Evolutionary conservation across 2,113 vertebrate species (phyloP).

Genomic region (Cinclus mexicanus): DNA sequence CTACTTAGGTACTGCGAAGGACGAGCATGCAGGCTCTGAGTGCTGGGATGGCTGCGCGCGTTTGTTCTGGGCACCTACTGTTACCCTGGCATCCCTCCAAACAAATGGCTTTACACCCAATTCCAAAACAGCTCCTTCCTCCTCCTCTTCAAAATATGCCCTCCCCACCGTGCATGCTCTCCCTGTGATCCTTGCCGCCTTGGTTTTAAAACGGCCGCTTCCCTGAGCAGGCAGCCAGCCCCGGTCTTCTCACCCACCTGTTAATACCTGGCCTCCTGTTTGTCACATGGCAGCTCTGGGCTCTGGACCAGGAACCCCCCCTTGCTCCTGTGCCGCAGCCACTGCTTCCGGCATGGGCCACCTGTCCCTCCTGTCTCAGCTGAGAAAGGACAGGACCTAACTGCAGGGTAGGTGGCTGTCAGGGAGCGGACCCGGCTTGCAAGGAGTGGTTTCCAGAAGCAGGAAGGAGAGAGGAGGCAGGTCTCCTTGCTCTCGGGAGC

Average conservation of each 20-base stretch:
- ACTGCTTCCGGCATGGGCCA: slow-evolving; percentile 66
- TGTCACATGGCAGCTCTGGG: slow-evolving; percentile 62
- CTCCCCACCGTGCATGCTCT: slow-evolving; percentile 57
- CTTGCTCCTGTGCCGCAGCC: slow-evolving; percentile 61
- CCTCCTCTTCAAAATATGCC: slow-evolving; percentile 72
- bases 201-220: slow-evolving; percentile 59
- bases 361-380: slow-evolving; percentile 69
- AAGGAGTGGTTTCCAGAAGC: slow-evolving; percentile 46
- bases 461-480: slow-evolving; percentile 32
- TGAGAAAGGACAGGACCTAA: slow-evolving; percentile 66
- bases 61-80: slow-evolving; percentile 73
- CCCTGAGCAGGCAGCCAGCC: slow-evolving; percentile 58
- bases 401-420: slow-evolving; percentile 58
- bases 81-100: slow-evolving; percentile 67
- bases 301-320: slow-evolving; percentile 52
- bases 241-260: slow-evolving; percentile 67
- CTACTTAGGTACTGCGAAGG: slow-evolving; percentile 71
- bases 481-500: slow-evolving; percentile 30
- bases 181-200: slow-evolving; percentile 54
- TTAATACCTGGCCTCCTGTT: slow-evolving; percentile 71
- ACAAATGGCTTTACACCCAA: slow-evolving; percentile 71
- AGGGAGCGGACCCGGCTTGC: slow-evolving; percentile 12
- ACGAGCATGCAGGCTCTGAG: slow-evolving; percentile 60
- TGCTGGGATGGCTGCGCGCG: slow-evolving; percentile 51
- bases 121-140: slow-evolving; percentile 73